Evolutionary conservation across 2,113 vertebrate species (phyloP).

Genomic region (Percopsis transmontana): DNA sequence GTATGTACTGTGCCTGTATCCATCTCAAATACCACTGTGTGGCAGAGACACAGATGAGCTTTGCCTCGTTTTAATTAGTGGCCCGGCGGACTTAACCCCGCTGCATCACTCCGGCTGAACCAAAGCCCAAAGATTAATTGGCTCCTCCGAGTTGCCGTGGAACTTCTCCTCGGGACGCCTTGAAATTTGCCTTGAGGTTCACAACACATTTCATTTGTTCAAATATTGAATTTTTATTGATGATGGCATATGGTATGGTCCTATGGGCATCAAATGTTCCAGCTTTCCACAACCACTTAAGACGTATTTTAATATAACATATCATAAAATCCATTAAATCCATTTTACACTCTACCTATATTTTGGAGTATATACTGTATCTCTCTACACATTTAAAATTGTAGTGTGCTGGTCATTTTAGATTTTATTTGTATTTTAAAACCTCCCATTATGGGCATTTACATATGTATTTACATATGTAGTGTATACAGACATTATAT

Average conservation of each 20-base stretch:
- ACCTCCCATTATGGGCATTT: too few relatives aligned
- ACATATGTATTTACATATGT: too few relatives aligned
- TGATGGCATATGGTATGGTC: constrained; percentile 50
- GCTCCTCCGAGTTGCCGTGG: constrained; percentile 68
- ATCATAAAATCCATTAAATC: constrained; percentile 46
- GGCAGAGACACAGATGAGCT: constrained; percentile 48
- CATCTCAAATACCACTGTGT: constrained; percentile 44
- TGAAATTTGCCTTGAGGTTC: constrained; percentile 46
- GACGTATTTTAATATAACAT: constrained; percentile 43
- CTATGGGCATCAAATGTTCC: constrained; percentile 46
- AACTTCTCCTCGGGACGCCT: constrained; percentile 59
- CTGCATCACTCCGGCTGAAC: constrained; percentile 69
- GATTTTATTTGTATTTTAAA: too few relatives aligned
- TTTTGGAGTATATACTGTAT: too few relatives aligned
- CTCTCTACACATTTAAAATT: too few relatives aligned
- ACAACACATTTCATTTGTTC: constrained; percentile 53
- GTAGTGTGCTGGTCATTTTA: too few relatives aligned
- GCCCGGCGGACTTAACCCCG: constrained; percentile 69
- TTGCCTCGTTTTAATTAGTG: constrained; percentile 75
- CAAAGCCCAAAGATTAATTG: constrained; percentile 70
- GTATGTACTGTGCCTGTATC: constrained; percentile 27
- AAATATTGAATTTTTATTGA: constrained; percentile 63
- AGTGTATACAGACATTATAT: too few relatives aligned
- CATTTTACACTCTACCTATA: background rate
- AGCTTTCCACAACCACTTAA: constrained; percentile 38